These are phyloP conservation scores for Archips crataeganus DNA, from an alignment of 2,888 invertebrate species.

Conservation along the genomic window DNA sequence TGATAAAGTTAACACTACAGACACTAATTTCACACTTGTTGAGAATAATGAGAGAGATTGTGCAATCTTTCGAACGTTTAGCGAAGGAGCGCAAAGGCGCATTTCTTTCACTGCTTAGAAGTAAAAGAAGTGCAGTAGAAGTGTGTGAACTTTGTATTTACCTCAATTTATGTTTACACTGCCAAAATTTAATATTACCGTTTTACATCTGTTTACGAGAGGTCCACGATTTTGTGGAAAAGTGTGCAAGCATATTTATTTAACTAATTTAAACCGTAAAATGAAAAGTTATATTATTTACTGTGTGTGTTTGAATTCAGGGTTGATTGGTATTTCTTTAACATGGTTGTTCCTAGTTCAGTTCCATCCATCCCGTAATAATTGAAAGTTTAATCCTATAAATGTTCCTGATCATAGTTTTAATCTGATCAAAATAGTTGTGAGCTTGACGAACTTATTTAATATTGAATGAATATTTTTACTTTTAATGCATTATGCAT, in stretches of 20 bases:
- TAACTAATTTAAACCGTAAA: background rate
- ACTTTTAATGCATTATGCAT: slow-evolving; percentile 49
- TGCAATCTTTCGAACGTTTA: background rate
- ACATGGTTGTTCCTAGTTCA: slow-evolving; percentile 29
- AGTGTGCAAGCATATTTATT: background rate
- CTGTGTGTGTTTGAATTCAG: slow-evolving; percentile 19
- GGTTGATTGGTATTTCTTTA: slow-evolving; percentile 14
- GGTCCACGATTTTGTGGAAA: background rate
- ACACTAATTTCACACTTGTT: background rate
- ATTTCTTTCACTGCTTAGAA: background rate
- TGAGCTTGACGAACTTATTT: slow-evolving; percentile 54
- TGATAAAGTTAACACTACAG: background rate
- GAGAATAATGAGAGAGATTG: background rate
- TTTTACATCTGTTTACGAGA: background rate
- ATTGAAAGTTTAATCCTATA: slow-evolving; percentile 61
- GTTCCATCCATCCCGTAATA: slow-evolving; percentile 52
- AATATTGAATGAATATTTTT: slow-evolving; percentile 30
- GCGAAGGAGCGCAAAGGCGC: background rate
- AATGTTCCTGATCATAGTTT: slow-evolving; percentile 72
- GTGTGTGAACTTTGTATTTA: background rate
- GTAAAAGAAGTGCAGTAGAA: too few relatives aligned
- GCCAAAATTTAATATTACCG: background rate
- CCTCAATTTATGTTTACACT: slow-evolving; percentile 22
- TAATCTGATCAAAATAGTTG: slow-evolving; percentile 68
- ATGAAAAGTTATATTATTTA: slow-evolving; percentile 8